A percentile compares a stretch with the other conserved stretches of the same genome.
Conservation (phyloP, 1,140 invertebrate genomes). For the Danaus melanippus region DNA sequence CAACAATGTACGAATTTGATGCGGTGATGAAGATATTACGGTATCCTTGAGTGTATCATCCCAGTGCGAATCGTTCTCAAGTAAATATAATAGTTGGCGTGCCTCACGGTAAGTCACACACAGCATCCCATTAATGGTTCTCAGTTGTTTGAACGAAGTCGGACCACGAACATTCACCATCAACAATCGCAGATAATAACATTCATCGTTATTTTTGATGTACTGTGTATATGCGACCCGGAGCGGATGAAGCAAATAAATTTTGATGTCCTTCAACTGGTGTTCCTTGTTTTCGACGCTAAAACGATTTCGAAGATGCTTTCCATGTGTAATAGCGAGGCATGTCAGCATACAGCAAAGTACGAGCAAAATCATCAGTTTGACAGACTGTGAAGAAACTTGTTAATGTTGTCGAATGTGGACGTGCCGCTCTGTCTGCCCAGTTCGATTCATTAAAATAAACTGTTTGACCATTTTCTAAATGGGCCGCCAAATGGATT, state of each 20-base stretch:
- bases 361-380: constrained; percentile 43
- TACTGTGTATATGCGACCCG: constrained; percentile 12
- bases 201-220: constrained; percentile 15
- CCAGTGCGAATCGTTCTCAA: constrained; percentile 11
- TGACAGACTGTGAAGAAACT: constrained; percentile 50
- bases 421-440: constrained; percentile 22
- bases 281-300: constrained; percentile 7
- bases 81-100: constrained; percentile 4
- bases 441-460: constrained; percentile 46
- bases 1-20: constrained; percentile 16
- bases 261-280: constrained; percentile 8
- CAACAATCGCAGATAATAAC: constrained; percentile 11
- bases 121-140: constrained; percentile 3
- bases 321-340: constrained; percentile 54
- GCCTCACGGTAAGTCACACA: constrained; percentile 9
- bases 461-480: constrained; percentile 18
- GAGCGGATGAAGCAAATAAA: constrained; percentile 5
- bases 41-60: constrained; percentile 12
- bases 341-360: constrained; percentile 50
- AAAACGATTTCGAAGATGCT: constrained; percentile 14
- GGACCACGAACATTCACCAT: constrained; percentile 15
- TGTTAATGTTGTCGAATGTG: constrained; percentile 53
- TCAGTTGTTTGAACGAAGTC: constrained; percentile 10
- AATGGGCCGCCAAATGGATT: constrained; percentile 51
- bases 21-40: constrained; percentile 9